Conservation (phyloP, 2,113 vertebrate genomes). For the Pelobates fuscus region DNA sequence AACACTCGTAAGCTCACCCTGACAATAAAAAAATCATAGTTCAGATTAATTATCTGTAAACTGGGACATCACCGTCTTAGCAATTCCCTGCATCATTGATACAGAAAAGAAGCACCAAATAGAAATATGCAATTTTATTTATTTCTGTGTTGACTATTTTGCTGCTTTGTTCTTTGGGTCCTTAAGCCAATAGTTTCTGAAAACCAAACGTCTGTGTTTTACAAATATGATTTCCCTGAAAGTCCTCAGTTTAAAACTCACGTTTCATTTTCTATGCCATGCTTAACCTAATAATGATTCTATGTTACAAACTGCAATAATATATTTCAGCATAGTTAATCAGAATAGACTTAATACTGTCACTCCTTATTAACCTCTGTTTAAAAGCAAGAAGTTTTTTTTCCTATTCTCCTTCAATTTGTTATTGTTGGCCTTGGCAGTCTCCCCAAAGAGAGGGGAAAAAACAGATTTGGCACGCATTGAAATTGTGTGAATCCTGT, state of each 20-base stretch:
- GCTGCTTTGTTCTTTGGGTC: too few relatives aligned
- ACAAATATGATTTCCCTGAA: too few relatives aligned
- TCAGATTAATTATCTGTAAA: too few relatives aligned
- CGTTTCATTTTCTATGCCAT: slow-evolving; percentile 90
- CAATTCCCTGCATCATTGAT: too few relatives aligned
- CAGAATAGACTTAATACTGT: slow-evolving; percentile 96
- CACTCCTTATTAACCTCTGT: slow-evolving; percentile 98
- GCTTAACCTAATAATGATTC: slow-evolving; percentile 97
- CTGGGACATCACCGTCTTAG: too few relatives aligned
- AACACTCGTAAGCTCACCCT: too few relatives aligned
- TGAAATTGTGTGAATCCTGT: slow-evolving; percentile 69
- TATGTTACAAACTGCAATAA: slow-evolving; percentile 89
- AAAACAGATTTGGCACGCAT: slow-evolving; percentile 81
- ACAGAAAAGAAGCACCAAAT: too few relatives aligned
- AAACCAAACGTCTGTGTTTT: too few relatives aligned
- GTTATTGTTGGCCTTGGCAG: slow-evolving; percentile 92
- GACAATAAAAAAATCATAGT: too few relatives aligned
- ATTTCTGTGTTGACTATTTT: too few relatives aligned
- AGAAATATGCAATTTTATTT: too few relatives aligned
- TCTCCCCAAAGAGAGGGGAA: slow-evolving; percentile 75
- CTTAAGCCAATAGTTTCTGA: too few relatives aligned
- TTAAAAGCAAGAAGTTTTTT: slow-evolving; percentile 93
- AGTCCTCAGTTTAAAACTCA: slow-evolving; percentile 81
- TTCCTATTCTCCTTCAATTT: slow-evolving; percentile 74
- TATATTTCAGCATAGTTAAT: slow-evolving; percentile 96